These are phyloP conservation scores for Drosophila neocordata DNA, from an alignment of 1,140 invertebrate genomes.

Conservation along the genomic window DNA sequence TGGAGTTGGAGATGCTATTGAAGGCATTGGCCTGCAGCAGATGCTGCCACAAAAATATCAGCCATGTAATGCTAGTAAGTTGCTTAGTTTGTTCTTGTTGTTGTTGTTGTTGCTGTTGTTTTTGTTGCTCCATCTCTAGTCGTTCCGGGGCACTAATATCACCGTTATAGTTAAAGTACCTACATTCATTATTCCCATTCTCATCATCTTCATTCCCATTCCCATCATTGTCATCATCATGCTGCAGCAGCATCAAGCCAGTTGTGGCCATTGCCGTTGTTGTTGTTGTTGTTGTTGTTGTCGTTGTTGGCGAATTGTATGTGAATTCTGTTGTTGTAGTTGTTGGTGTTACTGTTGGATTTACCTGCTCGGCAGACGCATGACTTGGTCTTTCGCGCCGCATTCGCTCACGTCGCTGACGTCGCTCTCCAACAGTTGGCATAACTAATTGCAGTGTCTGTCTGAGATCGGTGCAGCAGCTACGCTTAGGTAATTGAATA, in stretches of 20 bases:
- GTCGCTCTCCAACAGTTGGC: slow-evolving; percentile 71
- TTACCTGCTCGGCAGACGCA: slow-evolving; percentile 51
- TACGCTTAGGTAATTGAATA: slow-evolving; percentile 62
- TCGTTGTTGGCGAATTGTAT: slow-evolving; percentile 9
- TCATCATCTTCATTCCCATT: slow-evolving; percentile 37
- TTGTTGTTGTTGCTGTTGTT: slow-evolving; percentile 14
- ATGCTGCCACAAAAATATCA: slow-evolving; percentile 75
- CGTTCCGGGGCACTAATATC: slow-evolving; percentile 73
- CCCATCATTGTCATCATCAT: slow-evolving; percentile 30
- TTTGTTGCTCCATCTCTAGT: slow-evolving; percentile 37
- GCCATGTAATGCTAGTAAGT: slow-evolving; percentile 77
- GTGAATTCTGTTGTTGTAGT: slow-evolving; percentile 40
- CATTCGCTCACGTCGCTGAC: slow-evolving; percentile 71
- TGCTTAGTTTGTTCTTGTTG: slow-evolving; percentile 29
- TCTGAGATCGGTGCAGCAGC: slow-evolving; percentile 70
- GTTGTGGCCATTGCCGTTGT: slow-evolving; percentile 52
- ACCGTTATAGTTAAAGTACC: slow-evolving; percentile 82
- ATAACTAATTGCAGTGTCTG: slow-evolving; percentile 78
- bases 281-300: slow-evolving; percentile 9
- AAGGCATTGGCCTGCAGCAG: slow-evolving; percentile 38
- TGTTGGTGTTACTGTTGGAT: slow-evolving; percentile 34
- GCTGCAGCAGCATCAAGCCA: slow-evolving; percentile 47
- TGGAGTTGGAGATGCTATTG: slow-evolving; percentile 14
- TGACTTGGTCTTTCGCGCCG: slow-evolving; percentile 73
- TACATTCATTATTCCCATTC: slow-evolving; percentile 75